Evolutionary conservation across 2,888 invertebrate species (phyloP).

Genomic region (Trilocha varians): DNA sequence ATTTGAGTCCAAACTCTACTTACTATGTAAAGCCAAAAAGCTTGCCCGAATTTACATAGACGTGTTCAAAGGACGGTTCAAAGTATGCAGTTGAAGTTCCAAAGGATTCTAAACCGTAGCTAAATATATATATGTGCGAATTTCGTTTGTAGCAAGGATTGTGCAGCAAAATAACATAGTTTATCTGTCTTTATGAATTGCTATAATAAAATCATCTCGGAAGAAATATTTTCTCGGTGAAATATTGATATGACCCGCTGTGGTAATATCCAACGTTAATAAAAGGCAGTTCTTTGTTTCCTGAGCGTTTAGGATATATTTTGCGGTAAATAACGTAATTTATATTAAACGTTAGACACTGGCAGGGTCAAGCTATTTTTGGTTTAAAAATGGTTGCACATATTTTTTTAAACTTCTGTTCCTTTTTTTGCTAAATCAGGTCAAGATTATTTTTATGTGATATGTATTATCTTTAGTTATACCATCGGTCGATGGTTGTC

Average conservation of each 20-base stretch:
- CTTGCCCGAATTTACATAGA: conserved; percentile 17
- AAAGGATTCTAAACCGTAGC: background rate
- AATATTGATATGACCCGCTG: conserved; percentile 22
- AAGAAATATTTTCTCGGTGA: conserved; percentile 15
- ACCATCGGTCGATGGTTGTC: too few species aligned
- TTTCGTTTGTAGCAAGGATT: background rate
- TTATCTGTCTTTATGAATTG: conserved; percentile 14
- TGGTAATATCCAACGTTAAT: conserved; percentile 1
- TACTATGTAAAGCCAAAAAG: conserved; percentile 10
- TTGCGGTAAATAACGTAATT: too few species aligned
- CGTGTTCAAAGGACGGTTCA: conserved; percentile 8
- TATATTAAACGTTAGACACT: too few species aligned
- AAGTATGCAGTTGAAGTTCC: background rate
- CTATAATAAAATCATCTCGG: conserved; percentile 18
- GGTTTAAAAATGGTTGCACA: too few species aligned
- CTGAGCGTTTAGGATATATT: too few species aligned
- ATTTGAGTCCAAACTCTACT: conserved; percentile 5
- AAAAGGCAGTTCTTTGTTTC: background rate
- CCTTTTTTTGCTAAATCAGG: too few species aligned
- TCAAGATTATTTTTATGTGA: too few species aligned
- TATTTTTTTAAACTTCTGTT: too few species aligned
- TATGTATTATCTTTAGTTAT: too few species aligned
- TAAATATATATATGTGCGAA: background rate
- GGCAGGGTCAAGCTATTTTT: too few species aligned
- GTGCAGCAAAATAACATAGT: background rate